Evolutionary conservation across 1,140 invertebrate species (phyloP).

Genomic region (Trachymyrmex septentrionalis): DNA sequence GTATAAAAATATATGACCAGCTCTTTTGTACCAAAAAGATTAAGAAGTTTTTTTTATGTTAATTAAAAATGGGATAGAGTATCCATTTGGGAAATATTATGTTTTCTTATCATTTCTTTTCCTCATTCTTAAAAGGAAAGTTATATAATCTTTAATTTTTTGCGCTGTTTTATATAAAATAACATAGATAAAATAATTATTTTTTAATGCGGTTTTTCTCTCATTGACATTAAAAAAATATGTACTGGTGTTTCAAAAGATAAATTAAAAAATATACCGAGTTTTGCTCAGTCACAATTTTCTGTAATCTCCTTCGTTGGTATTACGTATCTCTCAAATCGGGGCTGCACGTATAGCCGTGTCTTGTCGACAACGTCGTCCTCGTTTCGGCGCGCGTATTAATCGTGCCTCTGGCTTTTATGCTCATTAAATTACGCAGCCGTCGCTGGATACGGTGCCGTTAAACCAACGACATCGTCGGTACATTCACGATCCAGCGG

Average conservation of each 20-base stretch:
- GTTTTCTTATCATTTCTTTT: not conserved
- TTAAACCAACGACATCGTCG: conserved; percentile 73
- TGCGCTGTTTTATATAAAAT: not conserved
- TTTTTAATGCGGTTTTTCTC: not conserved
- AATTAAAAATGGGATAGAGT: not conserved
- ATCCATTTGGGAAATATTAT: not conserved
- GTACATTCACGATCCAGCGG: conserved; percentile 71
- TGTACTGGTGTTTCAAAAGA: not conserved
- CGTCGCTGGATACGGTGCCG: conserved; percentile 66
- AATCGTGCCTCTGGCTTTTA: conserved; percentile 75
- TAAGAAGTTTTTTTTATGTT: not conserved
- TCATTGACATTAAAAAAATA: not conserved
- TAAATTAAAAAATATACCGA: not conserved
- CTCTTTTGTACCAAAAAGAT: not conserved
- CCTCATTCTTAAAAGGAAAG: not conserved
- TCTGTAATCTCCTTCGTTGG: not conserved
- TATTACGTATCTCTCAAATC: conserved; percentile 14
- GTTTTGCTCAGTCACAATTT: not conserved
- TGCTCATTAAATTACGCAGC: conserved; percentile 76
- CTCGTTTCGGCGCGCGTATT: conserved; percentile 56
- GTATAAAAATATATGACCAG: not conserved
- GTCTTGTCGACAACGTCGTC: conserved; percentile 57
- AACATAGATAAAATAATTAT: not conserved
- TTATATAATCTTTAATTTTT: conserved; percentile 5
- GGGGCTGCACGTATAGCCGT: not conserved